Conservation (phyloP, 2,888 invertebrate genomes). For the Noctua fimbriata region DNA sequence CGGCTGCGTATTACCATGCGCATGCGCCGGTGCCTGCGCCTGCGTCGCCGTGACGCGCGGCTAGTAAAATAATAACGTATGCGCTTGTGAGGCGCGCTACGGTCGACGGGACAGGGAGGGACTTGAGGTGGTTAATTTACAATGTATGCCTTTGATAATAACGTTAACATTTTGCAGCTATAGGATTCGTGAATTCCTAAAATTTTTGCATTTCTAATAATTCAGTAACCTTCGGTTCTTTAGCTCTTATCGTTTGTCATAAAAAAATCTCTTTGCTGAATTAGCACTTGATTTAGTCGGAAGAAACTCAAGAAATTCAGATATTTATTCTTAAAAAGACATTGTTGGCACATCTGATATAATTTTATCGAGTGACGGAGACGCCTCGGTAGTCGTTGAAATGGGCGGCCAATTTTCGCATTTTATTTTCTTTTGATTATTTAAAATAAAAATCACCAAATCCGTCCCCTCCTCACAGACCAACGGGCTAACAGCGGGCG, state of each 20-base stretch:
- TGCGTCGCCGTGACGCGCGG: conserved; percentile 74
- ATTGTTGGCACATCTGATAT: neutral
- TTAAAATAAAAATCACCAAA: conserved; percentile 35
- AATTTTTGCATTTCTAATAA: too few species aligned
- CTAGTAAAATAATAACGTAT: conserved; percentile 75
- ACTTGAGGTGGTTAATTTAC: conserved; percentile 48
- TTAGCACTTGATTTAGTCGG: neutral
- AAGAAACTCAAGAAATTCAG: neutral
- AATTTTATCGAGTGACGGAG: neutral
- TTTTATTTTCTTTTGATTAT: neutral
- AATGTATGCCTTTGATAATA: neutral
- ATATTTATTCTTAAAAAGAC: neutral
- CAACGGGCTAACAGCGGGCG: conserved; percentile 76
- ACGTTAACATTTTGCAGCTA: neutral
- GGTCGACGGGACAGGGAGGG: conserved; percentile 70
- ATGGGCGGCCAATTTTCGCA: too few species aligned
- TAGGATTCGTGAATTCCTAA: neutral
- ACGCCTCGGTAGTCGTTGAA: too few species aligned
- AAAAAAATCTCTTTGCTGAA: neutral
- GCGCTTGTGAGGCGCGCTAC: conserved; percentile 73
- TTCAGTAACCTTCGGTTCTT: neutral
- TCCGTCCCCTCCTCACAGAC: conserved; percentile 74
- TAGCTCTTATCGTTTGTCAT: neutral
- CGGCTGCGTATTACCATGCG: conserved; percentile 77
- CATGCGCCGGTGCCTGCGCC: conserved; percentile 75